A percentile compares a stretch with the other conserved stretches of the same genome.
phyloP scores from a whole-genome alignment of 2,888 invertebrate species.

The Melinaea menophilus region DNA sequence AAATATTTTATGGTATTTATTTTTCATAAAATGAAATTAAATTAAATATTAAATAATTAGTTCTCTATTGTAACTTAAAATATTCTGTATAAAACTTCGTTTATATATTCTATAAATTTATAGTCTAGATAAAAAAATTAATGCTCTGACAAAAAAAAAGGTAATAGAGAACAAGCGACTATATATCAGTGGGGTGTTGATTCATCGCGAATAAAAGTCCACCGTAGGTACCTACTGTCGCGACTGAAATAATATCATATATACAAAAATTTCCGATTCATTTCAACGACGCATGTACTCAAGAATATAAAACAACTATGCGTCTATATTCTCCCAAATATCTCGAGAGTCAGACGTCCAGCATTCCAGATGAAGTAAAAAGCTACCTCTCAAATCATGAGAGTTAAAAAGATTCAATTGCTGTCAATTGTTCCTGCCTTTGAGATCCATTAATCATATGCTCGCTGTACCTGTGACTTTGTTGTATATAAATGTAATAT shows the following conservation, averaged over 20 bases:
- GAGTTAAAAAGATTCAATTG: no score
- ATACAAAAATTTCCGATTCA: conserved; percentile 60
- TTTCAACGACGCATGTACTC: conserved; percentile 46
- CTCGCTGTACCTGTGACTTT: no score
- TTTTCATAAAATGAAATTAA: no score
- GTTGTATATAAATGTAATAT: no score
- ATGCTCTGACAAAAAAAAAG: conserved; percentile 45
- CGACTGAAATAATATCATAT: conserved; percentile 65
- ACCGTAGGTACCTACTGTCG: conserved; percentile 58
- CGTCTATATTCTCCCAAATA: conserved; percentile 20
- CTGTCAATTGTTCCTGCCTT: no score
- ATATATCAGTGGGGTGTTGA: conserved; percentile 65
- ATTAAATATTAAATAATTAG: no score
- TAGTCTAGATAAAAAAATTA: conserved; percentile 31
- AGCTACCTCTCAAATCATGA: conserved; percentile 3
- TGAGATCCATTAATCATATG: no score
- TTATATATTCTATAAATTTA: conserved; percentile 26
- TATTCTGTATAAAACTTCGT: no score
- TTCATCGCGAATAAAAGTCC: conserved; percentile 63
- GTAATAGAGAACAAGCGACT: conserved; percentile 58
- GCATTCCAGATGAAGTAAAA: conserved; percentile 9
- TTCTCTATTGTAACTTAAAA: no score
- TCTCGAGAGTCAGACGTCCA: conserved; percentile 12
- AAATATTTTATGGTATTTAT: no score
- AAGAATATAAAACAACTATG: conserved; percentile 32